Percentiles rank a stretch among this genome's conserved stretches.
These are phyloP conservation scores for Drosophila ercepeae DNA, from an alignment of 1,140 invertebrate species.

Conservation along the genomic window DNA sequence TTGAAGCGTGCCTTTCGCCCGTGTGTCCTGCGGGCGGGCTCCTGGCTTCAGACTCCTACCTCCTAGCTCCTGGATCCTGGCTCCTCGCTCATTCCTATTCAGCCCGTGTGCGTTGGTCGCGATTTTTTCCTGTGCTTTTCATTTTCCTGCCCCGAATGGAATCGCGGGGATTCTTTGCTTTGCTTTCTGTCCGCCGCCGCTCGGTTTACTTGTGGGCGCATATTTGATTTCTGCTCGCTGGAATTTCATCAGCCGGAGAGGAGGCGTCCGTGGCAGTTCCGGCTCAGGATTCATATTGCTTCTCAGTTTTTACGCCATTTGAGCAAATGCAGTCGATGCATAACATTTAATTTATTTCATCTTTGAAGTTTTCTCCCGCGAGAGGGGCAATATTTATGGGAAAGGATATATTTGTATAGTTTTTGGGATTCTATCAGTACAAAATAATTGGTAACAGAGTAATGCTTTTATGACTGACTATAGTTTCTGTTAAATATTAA, in stretches of 20 bases:
- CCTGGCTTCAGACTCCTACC: too few species aligned
- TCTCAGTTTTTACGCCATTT: constrained; percentile 65
- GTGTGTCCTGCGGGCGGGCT: constrained; percentile 39
- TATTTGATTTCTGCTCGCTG: constrained; percentile 65
- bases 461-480: too few species aligned
- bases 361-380: not conserved
- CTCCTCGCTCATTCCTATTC: constrained; percentile 64
- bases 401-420: too few species aligned
- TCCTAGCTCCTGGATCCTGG: constrained; percentile 7
- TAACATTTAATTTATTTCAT: constrained; percentile 34
- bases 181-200: constrained; percentile 31
- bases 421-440: too few species aligned
- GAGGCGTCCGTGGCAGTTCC: constrained; percentile 20
- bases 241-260: constrained; percentile 29
- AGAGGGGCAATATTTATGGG: constrained; percentile 22
- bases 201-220: constrained; percentile 60
- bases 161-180: constrained; percentile 49
- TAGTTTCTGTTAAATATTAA: too few species aligned
- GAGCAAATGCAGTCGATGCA: constrained; percentile 44
- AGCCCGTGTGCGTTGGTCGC: constrained; percentile 67
- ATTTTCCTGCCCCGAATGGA: constrained; percentile 18
- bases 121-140: constrained; percentile 51
- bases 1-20: constrained; percentile 50
- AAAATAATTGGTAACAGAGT: not conserved
- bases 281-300: constrained; percentile 35